Evolutionary conservation across 2,113 vertebrate genomes (phyloP).

Genomic region (Argyrosomus japonicus): DNA sequence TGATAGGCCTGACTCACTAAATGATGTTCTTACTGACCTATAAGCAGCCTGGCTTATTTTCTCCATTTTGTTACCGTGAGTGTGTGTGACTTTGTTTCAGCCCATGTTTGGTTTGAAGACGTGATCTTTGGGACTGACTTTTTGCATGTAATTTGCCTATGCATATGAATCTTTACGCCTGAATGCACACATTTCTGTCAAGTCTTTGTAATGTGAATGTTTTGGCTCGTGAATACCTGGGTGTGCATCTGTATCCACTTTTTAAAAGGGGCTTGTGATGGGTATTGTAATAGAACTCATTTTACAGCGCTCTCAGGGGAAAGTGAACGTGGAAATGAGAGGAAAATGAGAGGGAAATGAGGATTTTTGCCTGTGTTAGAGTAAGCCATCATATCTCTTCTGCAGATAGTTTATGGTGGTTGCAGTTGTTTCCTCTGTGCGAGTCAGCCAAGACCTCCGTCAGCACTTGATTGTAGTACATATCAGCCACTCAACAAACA

Average conservation of each 20-base stretch:
- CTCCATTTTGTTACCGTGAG: background rate
- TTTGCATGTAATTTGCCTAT: constrained; percentile 69
- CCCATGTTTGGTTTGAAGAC: constrained; percentile 37
- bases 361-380: constrained; percentile 61
- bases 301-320: constrained; percentile 64
- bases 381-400: constrained; percentile 55
- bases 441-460: constrained; percentile 8
- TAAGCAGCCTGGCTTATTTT: background rate
- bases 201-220: constrained; percentile 68
- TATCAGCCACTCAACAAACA: background rate
- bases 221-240: constrained; percentile 59
- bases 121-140: constrained; percentile 31
- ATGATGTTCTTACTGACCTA: background rate
- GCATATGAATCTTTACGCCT: constrained; percentile 53
- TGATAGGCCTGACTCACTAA: background rate
- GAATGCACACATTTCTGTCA: constrained; percentile 44
- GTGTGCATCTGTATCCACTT: constrained; percentile 62
- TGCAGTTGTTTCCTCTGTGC: constrained; percentile 12
- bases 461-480: constrained; percentile 4
- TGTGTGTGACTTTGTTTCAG: constrained; percentile 30
- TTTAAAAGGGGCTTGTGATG: constrained; percentile 72
- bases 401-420: constrained; percentile 32
- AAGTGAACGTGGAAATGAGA: constrained; percentile 74
- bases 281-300: constrained; percentile 75
- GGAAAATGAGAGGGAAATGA: constrained; percentile 70